Base-by-base conservation (phyloP, 2,797 vertebrate species). In the Sebastes wilsoni region DNA sequence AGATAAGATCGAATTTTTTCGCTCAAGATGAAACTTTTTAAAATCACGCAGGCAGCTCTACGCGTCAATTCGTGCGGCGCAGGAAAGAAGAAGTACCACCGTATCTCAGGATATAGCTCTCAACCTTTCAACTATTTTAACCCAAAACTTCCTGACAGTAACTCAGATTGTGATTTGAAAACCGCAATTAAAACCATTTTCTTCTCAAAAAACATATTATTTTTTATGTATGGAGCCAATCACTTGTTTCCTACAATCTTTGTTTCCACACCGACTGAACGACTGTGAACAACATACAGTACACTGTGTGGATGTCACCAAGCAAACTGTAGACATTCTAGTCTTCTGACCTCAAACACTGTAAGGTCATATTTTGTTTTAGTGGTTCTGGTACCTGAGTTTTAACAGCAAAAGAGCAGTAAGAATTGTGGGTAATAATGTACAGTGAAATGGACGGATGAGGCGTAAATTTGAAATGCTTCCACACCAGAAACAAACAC, bases 331-430 rank as follows among this genome's bases (percentile, higher is more conserved):
- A 54, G 65, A 84, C 82, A 60, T 66, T 89, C 71, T 73, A 71
- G 68, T 79, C 42, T 82, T 61, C 62, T 54, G 70, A 83, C 75
- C 72, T 64, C 12, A 55, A 46, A 66, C 60, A 46, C 72, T 6
- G 38, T 52, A 68, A 83, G 65, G 81, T 89, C 68, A 0, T 11
- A 25, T 71, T 81, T 79, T 75, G 88, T 72, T 83, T 65, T 78
- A 84, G 89, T 91, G 90, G 91, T 92, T 92, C 89, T 88, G 78
- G 65, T 93, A 89, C 94, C 93, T 94, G 93, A 95, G 93, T 91
- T 92, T 90, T 25, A 89, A 91, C 91, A 93, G 93, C 82, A 80
- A 86, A n/a, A 78, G 76, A 88, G 83, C 80, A 79, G 80, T 71
- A 82, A 81, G 83, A 88, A 85, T 87, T 28, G 83, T 84, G 87